Evolutionary conservation across 2,888 invertebrate genomes (phyloP), one percentile per base, ranked within the genome.

Genomic region (Phlogophora meticulosa): DNA sequence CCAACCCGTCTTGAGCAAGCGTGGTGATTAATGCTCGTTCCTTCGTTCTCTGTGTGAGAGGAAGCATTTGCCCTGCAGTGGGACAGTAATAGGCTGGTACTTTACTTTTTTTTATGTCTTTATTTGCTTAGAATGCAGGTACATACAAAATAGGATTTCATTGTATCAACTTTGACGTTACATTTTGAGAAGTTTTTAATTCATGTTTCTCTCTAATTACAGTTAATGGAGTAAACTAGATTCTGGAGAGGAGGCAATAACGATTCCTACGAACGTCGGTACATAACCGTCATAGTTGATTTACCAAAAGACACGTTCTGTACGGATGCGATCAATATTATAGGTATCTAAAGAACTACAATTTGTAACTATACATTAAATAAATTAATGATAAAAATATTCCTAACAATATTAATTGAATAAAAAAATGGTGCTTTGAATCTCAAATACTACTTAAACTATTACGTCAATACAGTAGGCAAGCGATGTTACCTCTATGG

Each of bases 401-500:
- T 53, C 34, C 42, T 71, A 63, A 72, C 34, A 38, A 76, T 72
- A 64, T 63, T 72, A 63, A 62, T 64, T 64, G 55, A 69, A 49
- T 67, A 49, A 63, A 62, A 57, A 65, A 70, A 75, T 68, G 86
- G 84, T 87, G 86, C 84, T 85, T 80, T 76, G 67, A 75, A 70
- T 76, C 78, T 79, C 78, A 81, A 80, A 75, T 76, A 79, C 59
- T 67, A 28, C 28, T 28, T 28, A 68, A 67, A 66, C 65, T n/a
- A n/a, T n/a, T n/a, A n/a, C n/a, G n/a, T n/a, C n/a, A 75, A 76
- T 81, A 76, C 55, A 70, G 55, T 76, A 76, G 66, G 62, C 52
- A 71, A 71, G 72, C 55, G 56, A 56, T 82, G 90, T 91, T 90
- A 91, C 90, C 90, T 87, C 64, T 76, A 80, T 71, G 70, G 58